A percentile compares a stretch with the other conserved stretches of the same genome.
These are phyloP conservation scores for Coremacera marginata DNA, from an alignment of 2,888 invertebrate genomes.

Conservation along the genomic window DNA sequence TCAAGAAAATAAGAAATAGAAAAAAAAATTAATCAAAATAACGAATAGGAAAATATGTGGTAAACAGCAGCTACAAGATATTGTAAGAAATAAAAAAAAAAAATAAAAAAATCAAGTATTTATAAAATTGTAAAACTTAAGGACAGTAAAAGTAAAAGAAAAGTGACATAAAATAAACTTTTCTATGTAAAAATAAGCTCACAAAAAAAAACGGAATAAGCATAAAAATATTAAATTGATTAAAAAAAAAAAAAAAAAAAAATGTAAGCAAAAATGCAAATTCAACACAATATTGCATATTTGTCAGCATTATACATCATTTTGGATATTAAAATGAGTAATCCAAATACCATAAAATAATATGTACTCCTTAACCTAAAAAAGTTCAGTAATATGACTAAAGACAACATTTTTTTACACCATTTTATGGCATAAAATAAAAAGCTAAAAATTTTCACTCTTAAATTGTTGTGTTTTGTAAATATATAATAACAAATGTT, in stretches of 20 bases:
- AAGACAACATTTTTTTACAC: too few species aligned
- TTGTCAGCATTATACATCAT: too few species aligned
- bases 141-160: not conserved
- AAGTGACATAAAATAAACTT: not conserved
- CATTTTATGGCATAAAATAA: too few species aligned
- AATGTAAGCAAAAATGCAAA: too few species aligned
- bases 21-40: not conserved
- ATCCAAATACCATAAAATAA: too few species aligned
- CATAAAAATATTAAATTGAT: not conserved
- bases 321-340: too few species aligned
- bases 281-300: too few species aligned
- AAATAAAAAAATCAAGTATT: not conserved
- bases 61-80: not conserved
- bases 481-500: not conserved
- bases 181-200: too few species aligned
- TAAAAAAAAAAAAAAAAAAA: not conserved
- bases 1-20: not conserved
- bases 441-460: not conserved
- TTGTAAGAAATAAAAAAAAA: not conserved
- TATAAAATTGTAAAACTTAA: not conserved
- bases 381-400: too few species aligned
- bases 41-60: not conserved
- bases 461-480: conserved; percentile 7
- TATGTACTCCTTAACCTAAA: too few species aligned
- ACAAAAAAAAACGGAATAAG: too few species aligned